A percentile compares a stretch with the other conserved stretches of the same genome.
These are phyloP conservation scores for Halictus quadricinctus DNA, from an alignment of 2,888 invertebrate species.

Conservation along the genomic window DNA sequence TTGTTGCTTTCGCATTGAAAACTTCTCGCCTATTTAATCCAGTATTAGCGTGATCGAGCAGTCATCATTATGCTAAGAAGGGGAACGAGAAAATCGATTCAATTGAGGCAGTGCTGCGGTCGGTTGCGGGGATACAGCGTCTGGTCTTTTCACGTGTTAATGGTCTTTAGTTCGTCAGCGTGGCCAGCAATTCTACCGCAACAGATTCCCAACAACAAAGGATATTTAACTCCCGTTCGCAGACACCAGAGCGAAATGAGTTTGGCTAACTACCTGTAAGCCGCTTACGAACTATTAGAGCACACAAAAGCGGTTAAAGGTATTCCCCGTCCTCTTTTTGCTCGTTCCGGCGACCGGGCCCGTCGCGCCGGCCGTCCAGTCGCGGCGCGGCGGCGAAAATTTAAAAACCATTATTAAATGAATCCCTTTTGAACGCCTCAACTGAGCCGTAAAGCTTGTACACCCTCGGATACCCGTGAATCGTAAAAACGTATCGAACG, in stretches of 20 bases:
- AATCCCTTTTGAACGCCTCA: slow-evolving; percentile 41
- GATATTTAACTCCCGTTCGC: slow-evolving; percentile 63
- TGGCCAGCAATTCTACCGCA: slow-evolving; percentile 47
- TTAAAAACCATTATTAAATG: slow-evolving; percentile 54
- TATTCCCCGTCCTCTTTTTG: slow-evolving; percentile 41
- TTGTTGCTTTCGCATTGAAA: background rate
- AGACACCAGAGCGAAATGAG: slow-evolving; percentile 59
- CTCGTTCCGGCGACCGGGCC: slow-evolving; percentile 5
- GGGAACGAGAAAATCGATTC: slow-evolving; percentile 26
- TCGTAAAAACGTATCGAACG: slow-evolving; percentile 51
- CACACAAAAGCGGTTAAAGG: slow-evolving; percentile 53
- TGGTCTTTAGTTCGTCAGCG: slow-evolving; percentile 46
- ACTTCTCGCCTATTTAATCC: background rate
- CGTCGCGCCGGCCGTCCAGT: background rate
- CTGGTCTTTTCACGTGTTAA: slow-evolving; percentile 52
- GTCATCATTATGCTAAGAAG: background rate
- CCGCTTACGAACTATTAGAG: slow-evolving; percentile 68
- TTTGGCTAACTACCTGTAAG: slow-evolving; percentile 66
- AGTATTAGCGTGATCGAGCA: background rate
- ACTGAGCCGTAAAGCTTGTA: slow-evolving; percentile 33
- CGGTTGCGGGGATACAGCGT: slow-evolving; percentile 8
- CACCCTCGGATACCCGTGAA: slow-evolving; percentile 4
- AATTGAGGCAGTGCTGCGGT: slow-evolving; percentile 22
- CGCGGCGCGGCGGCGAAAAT: slow-evolving; percentile 34
- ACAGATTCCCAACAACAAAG: slow-evolving; percentile 57